Evolutionary conservation across 2,113 vertebrate genomes (phyloP).

Genomic region (Chlorodrepanis virens): DNA sequence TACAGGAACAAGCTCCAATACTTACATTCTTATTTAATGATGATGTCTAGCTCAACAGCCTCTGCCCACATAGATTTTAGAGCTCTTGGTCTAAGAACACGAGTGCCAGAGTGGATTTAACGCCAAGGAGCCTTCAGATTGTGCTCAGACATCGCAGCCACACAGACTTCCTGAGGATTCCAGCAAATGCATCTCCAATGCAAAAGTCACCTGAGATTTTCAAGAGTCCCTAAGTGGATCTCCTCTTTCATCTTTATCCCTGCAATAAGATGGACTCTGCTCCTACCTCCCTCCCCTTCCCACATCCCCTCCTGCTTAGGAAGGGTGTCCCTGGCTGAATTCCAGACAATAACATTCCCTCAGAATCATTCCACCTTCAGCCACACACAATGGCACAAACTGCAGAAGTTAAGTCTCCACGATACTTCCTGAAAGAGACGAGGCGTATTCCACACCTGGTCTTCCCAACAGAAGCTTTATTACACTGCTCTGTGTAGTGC

Average conservation of each 20-base stretch:
- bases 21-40: not conserved
- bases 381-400: not conserved
- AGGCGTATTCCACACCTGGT: not conserved
- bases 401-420: not conserved
- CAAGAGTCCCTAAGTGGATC: not conserved
- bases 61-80: not conserved
- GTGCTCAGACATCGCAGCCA: not conserved
- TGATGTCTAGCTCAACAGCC: not conserved
- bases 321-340: not conserved
- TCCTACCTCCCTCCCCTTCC: not conserved
- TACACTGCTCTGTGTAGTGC: not conserved
- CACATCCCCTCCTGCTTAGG: not conserved
- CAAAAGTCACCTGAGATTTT: constrained; percentile 37
- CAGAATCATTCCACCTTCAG: not conserved
- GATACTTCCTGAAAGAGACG: not conserved
- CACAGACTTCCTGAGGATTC: not conserved
- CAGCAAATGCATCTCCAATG: not conserved
- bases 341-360: not conserved
- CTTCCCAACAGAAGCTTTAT: not conserved
- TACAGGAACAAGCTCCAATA: not conserved
- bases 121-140: not conserved
- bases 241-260: not conserved
- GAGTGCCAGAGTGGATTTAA: not conserved
- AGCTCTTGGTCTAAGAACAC: not conserved
- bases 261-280: not conserved